phyloP scores from a whole-genome alignment of 2,113 vertebrate genomes.

The Oreochromis niloticus region DNA sequence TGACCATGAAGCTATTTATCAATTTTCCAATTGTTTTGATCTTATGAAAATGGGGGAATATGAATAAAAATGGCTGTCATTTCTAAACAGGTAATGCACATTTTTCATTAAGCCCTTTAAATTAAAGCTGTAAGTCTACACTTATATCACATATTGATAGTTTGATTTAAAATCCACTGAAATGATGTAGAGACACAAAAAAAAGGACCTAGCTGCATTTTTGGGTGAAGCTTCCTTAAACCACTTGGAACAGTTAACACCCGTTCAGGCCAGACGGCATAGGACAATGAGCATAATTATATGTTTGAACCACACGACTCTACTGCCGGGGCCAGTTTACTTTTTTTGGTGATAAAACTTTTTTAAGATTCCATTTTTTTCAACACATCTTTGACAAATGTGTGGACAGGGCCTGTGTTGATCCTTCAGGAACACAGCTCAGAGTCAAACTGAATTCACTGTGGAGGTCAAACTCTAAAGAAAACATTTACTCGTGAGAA shows the following conservation, averaged over 20 bases:
- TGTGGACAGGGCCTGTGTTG: neutral
- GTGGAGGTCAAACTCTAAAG: neutral
- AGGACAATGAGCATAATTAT: neutral
- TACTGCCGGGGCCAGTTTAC: neutral
- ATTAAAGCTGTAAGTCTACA: neutral
- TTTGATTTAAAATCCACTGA: neutral
- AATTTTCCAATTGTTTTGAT: neutral
- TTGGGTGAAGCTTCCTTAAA: neutral
- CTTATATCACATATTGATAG: neutral
- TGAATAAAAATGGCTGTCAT: neutral
- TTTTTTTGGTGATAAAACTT: fast-evolving
- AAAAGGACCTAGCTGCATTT: neutral
- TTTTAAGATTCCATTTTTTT: neutral
- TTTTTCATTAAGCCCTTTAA: neutral
- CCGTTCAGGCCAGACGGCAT: fast-evolving
- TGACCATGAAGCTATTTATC: neutral
- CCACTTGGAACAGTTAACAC: neutral
- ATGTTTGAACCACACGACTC: neutral
- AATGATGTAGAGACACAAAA: neutral
- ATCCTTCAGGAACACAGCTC: neutral
- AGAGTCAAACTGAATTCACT: neutral
- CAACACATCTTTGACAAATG: neutral
- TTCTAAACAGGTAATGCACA: neutral
- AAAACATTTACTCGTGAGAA: neutral
- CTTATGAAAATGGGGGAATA: neutral